Base-by-base conservation (phyloP, 2,888 invertebrate genomes). In the Labia minor region DNA sequence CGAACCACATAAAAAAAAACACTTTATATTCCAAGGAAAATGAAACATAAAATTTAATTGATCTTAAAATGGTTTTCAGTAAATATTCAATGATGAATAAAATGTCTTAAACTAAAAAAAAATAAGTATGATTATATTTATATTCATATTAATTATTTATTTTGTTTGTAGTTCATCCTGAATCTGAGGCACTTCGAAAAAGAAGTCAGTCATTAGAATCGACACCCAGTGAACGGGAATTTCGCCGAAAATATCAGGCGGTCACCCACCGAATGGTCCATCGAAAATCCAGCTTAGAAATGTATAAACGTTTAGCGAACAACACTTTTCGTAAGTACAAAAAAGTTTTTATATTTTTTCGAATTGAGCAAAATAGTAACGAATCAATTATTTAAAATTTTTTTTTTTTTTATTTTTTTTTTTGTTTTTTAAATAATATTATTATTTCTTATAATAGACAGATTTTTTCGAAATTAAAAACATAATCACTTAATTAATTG, bases 231-330 rank as follows among this genome's bases (percentile, higher is more conserved):
- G 95, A 95, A 76, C 85, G 87, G 70, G 90, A 90, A 72, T 95
- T 95, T 77, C 85, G 87, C 73, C 88, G 90, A 75, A 86, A 87
- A 72, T 94, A 92, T 75, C 90, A 92, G 73, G 89, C 91, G 19
- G 85, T 92, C 68, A 90, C 92, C 1, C 94, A 93, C 77, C 84
- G 94, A 66, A 86, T 95, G 80, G 91, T 94, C 0, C 94, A 95
- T 77, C 82, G 94, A 67, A 89, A 92, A 75, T 92, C 92, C 65
- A 92, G 92, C 74, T 85, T 92, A 66, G 94, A 95, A 78, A 89
- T 94, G 85, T 93, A 92, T 75, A 86, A 88, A 74, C 83, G 93
- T 70, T 88, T 93, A 74, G 86, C 89, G 65, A 86, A 87, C 68
- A 90, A 90, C 73, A 86, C 86, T 67, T 92, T 94, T 76, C 90